phyloP scores from a whole-genome alignment of 2,797 vertebrate species.

The Gambelia wislizenii region DNA sequence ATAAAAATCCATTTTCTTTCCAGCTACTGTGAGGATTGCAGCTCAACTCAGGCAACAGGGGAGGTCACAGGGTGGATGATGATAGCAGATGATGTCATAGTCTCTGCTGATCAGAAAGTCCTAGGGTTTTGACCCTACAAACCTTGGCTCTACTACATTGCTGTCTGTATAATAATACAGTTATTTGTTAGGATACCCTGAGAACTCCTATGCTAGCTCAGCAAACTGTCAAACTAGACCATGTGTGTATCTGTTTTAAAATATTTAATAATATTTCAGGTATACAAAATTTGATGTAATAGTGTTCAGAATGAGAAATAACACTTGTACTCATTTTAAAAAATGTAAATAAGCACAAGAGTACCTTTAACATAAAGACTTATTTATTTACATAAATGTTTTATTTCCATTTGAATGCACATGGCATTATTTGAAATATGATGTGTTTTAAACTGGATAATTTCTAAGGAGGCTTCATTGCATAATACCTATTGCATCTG shows the following conservation, averaged over 20 bases:
- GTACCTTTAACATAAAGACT: neutral
- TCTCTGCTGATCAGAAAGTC: too few relatives aligned
- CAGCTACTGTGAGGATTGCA: too few relatives aligned
- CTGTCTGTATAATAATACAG: neutral
- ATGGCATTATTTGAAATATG: too few relatives aligned
- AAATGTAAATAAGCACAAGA: neutral
- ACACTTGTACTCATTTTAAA: neutral
- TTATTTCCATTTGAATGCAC: neutral
- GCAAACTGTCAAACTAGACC: neutral
- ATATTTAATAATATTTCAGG: neutral
- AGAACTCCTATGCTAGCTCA: neutral
- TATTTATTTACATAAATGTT: neutral
- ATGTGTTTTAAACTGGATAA: neutral
- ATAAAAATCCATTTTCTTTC: too few relatives aligned
- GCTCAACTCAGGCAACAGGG: too few relatives aligned
- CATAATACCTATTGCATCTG: conserved; percentile 11
- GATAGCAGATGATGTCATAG: too few relatives aligned
- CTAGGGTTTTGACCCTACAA: neutral
- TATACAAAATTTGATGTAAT: neutral
- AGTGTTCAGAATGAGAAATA: neutral
- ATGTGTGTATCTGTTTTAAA: neutral
- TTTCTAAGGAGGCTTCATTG: neutral
- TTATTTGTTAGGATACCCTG: neutral
- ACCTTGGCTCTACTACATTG: neutral
- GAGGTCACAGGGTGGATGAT: too few relatives aligned